Base-by-base conservation (phyloP, 1,140 invertebrate genomes). In the Diorhabda sublineata region DNA sequence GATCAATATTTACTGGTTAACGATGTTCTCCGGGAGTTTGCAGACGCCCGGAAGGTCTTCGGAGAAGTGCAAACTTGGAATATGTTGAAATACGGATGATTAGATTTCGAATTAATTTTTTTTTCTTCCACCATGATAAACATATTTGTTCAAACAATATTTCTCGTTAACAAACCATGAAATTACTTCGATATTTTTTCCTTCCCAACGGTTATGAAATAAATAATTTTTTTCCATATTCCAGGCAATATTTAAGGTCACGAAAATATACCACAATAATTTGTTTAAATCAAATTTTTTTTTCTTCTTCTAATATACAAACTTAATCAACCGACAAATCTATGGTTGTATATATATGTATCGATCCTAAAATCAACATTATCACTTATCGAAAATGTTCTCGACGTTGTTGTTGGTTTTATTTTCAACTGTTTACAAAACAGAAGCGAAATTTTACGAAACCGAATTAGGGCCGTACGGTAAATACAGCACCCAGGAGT, bases 401-500 rank as follows among this genome's bases (percentile, higher is more conserved):
- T 26, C 26, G 26, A 26, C 26, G 26, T 26, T 26, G 26, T 26
- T 26, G 1, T 26, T 26, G 1, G 26, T 26, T 26, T 26, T 26
- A 26, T 26, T 26, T 26, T 26, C 26, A 26, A 26, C 26, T 26
- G 26, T 26, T 26, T 26, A 26, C 26, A 26, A 11, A 42, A 3
- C 8, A n/a, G 42, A 42, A 3, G 42, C 42, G 8, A 62, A 62
- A 44, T 62, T 62, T 45, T 62, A 62, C 43, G 42, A 42, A 42
- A 62, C 67, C 8, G 69, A 67, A 26, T 62, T n/a, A 45, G 71
- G 68, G 43, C 47, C 67, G 6, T 69, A 59, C 3, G 26, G 80
- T 42, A 71, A 69, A 8, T 62, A 62, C 61, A 62, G 42, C n/a
- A 62, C 42, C 8, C 42, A 44, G 42, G 61, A 62, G 5, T 62